Conservation (phyloP, 2,888 invertebrate genomes). For the Amphipoea lucens region DNA sequence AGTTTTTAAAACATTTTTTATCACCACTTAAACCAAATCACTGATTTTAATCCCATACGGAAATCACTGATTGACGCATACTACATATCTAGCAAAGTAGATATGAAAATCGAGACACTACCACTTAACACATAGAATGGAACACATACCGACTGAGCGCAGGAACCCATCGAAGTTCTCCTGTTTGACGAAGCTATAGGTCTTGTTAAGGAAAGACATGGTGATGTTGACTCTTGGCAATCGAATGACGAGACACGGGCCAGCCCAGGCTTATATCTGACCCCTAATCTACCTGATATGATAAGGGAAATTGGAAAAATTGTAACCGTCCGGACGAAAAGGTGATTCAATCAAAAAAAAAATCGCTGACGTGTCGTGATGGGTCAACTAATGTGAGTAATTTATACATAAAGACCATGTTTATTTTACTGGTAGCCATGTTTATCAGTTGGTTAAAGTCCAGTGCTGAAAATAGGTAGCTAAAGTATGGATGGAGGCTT, state of each 20-base stretch:
- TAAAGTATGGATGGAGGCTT: not conserved
- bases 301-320: conserved; percentile 19
- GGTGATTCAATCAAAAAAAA: not conserved
- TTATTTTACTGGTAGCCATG: not conserved
- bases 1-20: not conserved
- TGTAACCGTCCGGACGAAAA: not conserved
- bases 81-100: not conserved
- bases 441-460: conserved; percentile 18
- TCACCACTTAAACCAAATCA: conserved; percentile 28
- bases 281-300: conserved; percentile 45
- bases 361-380: conserved; percentile 14
- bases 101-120: conserved; percentile 8
- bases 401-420: conserved; percentile 7
- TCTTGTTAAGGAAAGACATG: conserved; percentile 45
- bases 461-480: not conserved
- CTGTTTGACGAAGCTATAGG: conserved; percentile 58
- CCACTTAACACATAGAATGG: not conserved
- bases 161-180: conserved; percentile 74
- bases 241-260: conserved; percentile 18
- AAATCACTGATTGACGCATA: conserved; percentile 19
- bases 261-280: conserved; percentile 28
- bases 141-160: conserved; percentile 67
- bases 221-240: conserved; percentile 12
- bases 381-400: not conserved
- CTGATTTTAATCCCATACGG: conserved; percentile 34